A percentile compares a stretch with the other conserved stretches of the same genome.
Evolutionary conservation across 2,888 invertebrate species (phyloP).

Genomic region (Hyposoter didymator): DNA sequence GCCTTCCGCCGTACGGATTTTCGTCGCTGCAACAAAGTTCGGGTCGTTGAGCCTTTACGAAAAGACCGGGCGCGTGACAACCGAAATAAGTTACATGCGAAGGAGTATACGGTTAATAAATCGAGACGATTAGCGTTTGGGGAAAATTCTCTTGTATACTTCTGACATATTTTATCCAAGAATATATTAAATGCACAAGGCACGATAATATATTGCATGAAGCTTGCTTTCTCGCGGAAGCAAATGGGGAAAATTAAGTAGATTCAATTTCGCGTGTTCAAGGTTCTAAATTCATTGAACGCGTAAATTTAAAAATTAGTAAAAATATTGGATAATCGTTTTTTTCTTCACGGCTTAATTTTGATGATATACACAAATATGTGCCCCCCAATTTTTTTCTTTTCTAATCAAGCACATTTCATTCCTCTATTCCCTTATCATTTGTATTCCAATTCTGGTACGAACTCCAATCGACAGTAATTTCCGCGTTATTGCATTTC

Average conservation of each 20-base stretch:
- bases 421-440: neutral
- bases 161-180: conserved; percentile 6
- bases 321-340: neutral
- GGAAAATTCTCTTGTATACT: neutral
- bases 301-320: neutral
- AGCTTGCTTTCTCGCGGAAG: neutral
- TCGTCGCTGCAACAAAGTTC: conserved; percentile 39
- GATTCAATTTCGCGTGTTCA: neutral
- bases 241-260: neutral
- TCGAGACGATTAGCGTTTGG: conserved; percentile 32
- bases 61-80: conserved; percentile 10
- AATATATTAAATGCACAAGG: neutral
- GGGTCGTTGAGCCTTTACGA: conserved; percentile 54
- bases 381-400: neutral
- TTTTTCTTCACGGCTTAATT: neutral
- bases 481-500: conserved; percentile 9
- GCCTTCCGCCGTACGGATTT: conserved; percentile 18
- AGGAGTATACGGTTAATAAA: conserved; percentile 47
- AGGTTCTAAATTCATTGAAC: neutral
- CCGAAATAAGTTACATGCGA: conserved; percentile 20
- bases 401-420: neutral
- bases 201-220: neutral
- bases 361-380: neutral
- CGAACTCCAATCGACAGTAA: conserved; percentile 32
- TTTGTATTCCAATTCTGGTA: neutral